Evolutionary conservation across 1,140 invertebrate genomes (phyloP).

Genomic region (Matsumurasca onukii): DNA sequence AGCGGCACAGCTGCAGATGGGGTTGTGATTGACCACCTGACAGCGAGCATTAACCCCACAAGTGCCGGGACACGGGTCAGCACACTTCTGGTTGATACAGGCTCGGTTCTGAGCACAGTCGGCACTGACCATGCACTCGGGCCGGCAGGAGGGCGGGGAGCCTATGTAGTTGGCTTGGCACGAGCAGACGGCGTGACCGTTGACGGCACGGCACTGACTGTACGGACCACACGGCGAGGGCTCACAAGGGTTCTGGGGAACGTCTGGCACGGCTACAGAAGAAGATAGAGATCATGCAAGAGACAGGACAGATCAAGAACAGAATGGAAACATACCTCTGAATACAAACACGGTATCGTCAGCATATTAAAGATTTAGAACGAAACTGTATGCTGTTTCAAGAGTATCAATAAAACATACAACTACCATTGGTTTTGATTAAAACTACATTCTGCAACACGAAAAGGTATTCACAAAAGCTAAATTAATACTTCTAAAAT

Average conservation of each 20-base stretch:
- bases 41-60: slow-evolving; percentile 72
- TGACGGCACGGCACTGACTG: slow-evolving; percentile 62
- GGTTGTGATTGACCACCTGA: slow-evolving; percentile 68
- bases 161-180: slow-evolving; percentile 71
- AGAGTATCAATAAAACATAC: too few relatives aligned
- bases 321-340: slow-evolving; percentile 46
- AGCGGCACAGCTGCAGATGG: slow-evolving; percentile 66
- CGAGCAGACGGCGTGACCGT: slow-evolving; percentile 69
- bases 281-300: slow-evolving; percentile 34
- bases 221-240: slow-evolving; percentile 77
- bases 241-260: slow-evolving; percentile 61
- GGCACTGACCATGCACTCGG: slow-evolving; percentile 71
- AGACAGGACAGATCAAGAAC: slow-evolving; percentile 53
- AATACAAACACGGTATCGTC: too few relatives aligned
- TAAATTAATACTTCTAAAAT: too few relatives aligned
- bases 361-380: too few relatives aligned
- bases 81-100: slow-evolving; percentile 69
- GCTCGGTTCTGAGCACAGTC: slow-evolving; percentile 68
- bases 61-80: slow-evolving; percentile 67
- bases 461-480: too few relatives aligned
- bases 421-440: too few relatives aligned
- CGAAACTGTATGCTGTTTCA: slow-evolving; percentile 54
- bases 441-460: too few relatives aligned
- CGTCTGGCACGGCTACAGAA: slow-evolving; percentile 43
- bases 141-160: slow-evolving; percentile 68